Conservation (phyloP, 2,113 vertebrate genomes). For the Heterotis niloticus region DNA sequence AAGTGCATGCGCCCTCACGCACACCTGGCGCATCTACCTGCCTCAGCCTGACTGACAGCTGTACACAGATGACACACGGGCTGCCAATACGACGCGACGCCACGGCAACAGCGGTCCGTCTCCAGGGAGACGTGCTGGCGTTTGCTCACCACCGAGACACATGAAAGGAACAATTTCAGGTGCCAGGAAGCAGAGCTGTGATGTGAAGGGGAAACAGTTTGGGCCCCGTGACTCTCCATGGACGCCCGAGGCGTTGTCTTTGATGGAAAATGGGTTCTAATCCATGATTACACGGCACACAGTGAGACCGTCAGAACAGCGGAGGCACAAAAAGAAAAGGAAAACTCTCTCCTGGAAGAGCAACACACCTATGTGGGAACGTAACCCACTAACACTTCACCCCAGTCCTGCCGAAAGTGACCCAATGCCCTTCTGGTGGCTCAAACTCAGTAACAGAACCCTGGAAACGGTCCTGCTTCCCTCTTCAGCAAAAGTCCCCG, state of each 20-base stretch:
- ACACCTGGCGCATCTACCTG: conserved; percentile 45
- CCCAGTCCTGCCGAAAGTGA: background rate
- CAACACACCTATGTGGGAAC: background rate
- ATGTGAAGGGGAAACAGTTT: conserved; percentile 70
- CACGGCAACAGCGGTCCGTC: conserved; percentile 71
- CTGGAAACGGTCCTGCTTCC: too few species aligned
- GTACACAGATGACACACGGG: conserved; percentile 67
- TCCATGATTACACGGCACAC: conserved; percentile 52
- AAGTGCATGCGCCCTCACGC: conserved; percentile 22
- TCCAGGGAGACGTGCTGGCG: conserved; percentile 68
- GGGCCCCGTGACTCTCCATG: conserved; percentile 62
- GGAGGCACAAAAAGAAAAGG: background rate
- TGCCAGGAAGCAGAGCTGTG: conserved; percentile 63
- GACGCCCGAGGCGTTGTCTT: conserved; percentile 71
- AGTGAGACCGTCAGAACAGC: conserved; percentile 29
- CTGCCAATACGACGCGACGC: conserved; percentile 75
- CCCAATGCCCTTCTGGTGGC: too few species aligned
- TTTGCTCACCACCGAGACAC: conserved; percentile 65
- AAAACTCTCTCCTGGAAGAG: conserved; percentile 17
- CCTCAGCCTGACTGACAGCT: conserved; percentile 73
- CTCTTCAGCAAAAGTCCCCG: too few species aligned
- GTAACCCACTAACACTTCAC: background rate
- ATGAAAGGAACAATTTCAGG: conserved; percentile 83
- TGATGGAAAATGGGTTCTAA: conserved; percentile 71
- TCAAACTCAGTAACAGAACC: too few species aligned